phyloP scores from a whole-genome alignment of 1,140 invertebrate genomes.

The Archegozetes longisetosus region DNA sequence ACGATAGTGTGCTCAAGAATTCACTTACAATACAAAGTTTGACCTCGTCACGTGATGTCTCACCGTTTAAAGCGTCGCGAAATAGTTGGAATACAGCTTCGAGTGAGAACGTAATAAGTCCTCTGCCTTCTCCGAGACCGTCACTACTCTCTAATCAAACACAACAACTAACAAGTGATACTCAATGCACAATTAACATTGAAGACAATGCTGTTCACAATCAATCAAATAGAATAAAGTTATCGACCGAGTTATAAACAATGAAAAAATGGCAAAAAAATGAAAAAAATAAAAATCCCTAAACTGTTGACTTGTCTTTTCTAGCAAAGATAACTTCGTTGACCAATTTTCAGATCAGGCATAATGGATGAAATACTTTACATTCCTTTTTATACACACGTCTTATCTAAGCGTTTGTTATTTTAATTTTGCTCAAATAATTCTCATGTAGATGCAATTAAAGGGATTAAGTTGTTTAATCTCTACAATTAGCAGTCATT shows the following conservation, averaged over 20 bases:
- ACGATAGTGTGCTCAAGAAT: constrained; percentile 15
- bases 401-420: too few species aligned
- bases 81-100: constrained; percentile 11
- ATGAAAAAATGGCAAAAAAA: too few species aligned
- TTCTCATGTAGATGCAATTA: too few species aligned
- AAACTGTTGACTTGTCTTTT: too few species aligned
- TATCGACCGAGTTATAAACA: background rate
- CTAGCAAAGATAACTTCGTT: too few species aligned
- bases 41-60: constrained; percentile 9
- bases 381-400: too few species aligned
- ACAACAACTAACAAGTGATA: background rate
- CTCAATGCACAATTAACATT: background rate
- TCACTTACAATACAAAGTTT: constrained; percentile 13
- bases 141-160: background rate
- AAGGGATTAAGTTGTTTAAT: too few species aligned
- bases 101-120: background rate
- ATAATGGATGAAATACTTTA: too few species aligned
- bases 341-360: too few species aligned
- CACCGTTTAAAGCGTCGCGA: constrained; percentile 9
- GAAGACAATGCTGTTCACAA: background rate
- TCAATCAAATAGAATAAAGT: background rate
- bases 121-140: background rate
- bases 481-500: too few species aligned
- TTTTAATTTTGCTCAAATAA: too few species aligned
- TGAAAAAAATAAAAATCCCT: too few species aligned